Base-by-base conservation (phyloP, 2,888 invertebrate genomes). In the Agriotes lineatus region DNA sequence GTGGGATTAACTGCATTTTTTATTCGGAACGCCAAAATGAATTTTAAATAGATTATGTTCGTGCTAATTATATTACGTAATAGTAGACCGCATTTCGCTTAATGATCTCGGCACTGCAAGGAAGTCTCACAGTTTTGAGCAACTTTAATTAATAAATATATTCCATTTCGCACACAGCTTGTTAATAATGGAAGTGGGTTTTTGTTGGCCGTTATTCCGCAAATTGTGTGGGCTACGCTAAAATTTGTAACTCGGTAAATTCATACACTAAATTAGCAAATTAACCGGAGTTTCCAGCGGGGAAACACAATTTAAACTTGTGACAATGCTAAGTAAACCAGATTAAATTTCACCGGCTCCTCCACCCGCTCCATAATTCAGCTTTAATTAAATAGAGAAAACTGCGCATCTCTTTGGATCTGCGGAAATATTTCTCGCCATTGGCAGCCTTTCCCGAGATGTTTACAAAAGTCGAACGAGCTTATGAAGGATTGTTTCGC, bases 251-350 rank as follows among this genome's bases (percentile, higher is more conserved):
- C 64, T 64, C 64, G 35, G 56, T 64, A 57, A 64, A 73, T 79
- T 76, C 77, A 74, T 76, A 75, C 74, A 75, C 78, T 74, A 78
- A 80, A 79, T 80, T 81, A 80, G 68, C 71, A 73, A 74, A 74
- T 74, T 74, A 74, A 72, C 73, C 67, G 63, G 69, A 61, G 73
- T 69, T 68, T 77, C 78, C 72, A 76, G 70, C 58, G 71, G 72
- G 72, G 72, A 75, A 76, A 77, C 73, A 73, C 78, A 79, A 80
- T 80, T 80, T 80, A 77, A 80, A 79, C 77, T 80, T 77, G 81
- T 76, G 81, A 82, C 82, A 82, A 81, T 81, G 79, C 80, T 79
- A 80, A 81, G 79, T 81, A 81, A 78, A 76, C 81, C 79, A 80
- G 82, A 82, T 82, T 82, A 81, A 82, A 81, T 81, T 81, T 80